These are phyloP conservation scores for Mamestra brassicae DNA, from an alignment of 2,888 invertebrate genomes.

Conservation along the genomic window DNA sequence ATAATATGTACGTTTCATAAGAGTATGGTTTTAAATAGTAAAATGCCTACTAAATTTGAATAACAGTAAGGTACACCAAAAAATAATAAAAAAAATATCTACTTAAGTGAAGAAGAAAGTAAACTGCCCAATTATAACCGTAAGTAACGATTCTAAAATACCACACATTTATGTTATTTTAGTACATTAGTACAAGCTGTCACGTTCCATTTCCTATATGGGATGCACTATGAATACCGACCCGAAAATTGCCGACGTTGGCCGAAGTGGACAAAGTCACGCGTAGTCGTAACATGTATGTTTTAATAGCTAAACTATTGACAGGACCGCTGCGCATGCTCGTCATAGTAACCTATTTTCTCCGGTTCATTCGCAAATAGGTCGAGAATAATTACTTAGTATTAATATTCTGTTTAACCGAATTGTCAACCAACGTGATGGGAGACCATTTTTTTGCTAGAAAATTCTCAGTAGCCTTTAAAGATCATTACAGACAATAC, in stretches of 20 bases:
- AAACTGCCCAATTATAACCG: conserved; percentile 50
- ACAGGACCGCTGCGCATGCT: conserved; percentile 30
- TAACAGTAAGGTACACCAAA: conserved; percentile 12
- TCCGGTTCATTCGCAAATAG: conserved; percentile 33
- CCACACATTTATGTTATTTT: conserved; percentile 21
- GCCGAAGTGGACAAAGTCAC: conserved; percentile 24
- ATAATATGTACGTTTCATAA: not conserved
- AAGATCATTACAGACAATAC: too few relatives aligned
- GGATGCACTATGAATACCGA: conserved; percentile 30
- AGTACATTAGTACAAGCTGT: conserved; percentile 31
- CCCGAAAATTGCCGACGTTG: conserved; percentile 34
- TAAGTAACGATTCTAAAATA: conserved; percentile 50
- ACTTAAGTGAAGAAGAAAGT: conserved; percentile 38
- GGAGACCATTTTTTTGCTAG: not conserved
- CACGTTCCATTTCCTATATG: conserved; percentile 44
- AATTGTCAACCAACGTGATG: conserved; percentile 22
- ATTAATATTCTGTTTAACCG: conserved; percentile 8
- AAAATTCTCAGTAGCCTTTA: not conserved
- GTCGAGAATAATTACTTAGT: conserved; percentile 32
- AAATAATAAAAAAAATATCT: not conserved
- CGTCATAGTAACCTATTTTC: conserved; percentile 52
- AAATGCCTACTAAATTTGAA: not conserved
- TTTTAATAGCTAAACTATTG: conserved; percentile 41
- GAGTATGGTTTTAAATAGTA: not conserved
- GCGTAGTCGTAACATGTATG: conserved; percentile 32